Base-by-base conservation (phyloP, 2,888 invertebrate genomes). In the Eilema caniola region DNA sequence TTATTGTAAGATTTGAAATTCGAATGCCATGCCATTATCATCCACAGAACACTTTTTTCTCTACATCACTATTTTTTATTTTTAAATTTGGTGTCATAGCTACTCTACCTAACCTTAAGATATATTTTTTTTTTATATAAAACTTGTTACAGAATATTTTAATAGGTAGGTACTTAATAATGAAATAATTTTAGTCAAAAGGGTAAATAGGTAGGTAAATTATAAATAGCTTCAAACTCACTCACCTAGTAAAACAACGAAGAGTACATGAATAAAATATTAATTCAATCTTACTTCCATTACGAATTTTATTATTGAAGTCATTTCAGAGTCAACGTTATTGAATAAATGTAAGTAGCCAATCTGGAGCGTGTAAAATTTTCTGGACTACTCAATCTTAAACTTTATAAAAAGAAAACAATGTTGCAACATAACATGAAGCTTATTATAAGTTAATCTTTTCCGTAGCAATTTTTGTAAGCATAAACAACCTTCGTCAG, bases 201-300 rank as follows among this genome's bases (percentile, higher is more conserved):
- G 53, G n/a, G 53, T 37, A 23, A 2, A 33, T 62, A 14, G 16
- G 7, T 2, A 24, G 23, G 33, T 62, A 37, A 37, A 23, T 37
- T 37, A 33, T 62, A 62, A 62, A 62, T 37, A 23, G 14, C 23
- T 37, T 5, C 28, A 2, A 4, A 62, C 33, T 57, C 24, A 33
- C 33, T n/a, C 11, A 47, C 24, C 37, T 11, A 59, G 37, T 33
- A 33, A 66, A 37, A 20, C 63, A 12, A 47, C 25, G n/a, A 10
- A 28, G n/a, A 47, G 47, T 47, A 25, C 47, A 53, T 64, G 64
- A 64, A 64, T 64, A 64, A 64, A 64, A 64, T 53, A 64, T 53
- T 20, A 20, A 25, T 64, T 53, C 53, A 64, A 53, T 28, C 53
- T 28, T 53, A 53, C 64, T 64, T 53, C 47, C 16, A 37, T 16